These are phyloP conservation scores for Macaria liturata DNA, from an alignment of 2,888 invertebrate species.

Conservation along the genomic window DNA sequence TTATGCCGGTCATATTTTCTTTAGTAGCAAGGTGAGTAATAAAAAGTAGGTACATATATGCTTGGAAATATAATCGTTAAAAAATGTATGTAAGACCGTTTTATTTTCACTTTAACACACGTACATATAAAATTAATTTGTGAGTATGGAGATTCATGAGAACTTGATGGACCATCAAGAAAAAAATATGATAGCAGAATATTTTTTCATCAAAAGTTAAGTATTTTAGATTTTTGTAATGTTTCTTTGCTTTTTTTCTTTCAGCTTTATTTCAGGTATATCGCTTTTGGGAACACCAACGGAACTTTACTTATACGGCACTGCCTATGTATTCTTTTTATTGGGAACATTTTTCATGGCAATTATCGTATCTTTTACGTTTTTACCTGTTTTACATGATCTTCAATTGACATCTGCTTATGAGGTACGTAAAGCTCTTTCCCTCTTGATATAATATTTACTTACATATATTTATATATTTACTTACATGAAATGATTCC, in stretches of 20 bases:
- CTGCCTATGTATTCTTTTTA: constrained; percentile 86
- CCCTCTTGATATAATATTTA: too few relatives aligned
- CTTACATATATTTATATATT: too few relatives aligned
- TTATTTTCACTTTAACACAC: too few relatives aligned
- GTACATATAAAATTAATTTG: too few relatives aligned
- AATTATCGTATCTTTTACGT: constrained; percentile 83
- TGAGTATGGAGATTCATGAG: too few relatives aligned
- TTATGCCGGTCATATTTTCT: constrained; percentile 91
- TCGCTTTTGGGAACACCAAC: constrained; percentile 90
- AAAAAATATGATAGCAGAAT: too few relatives aligned
- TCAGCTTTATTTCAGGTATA: constrained; percentile 89
- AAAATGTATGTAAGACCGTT: too few relatives aligned
- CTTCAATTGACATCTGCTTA: constrained; percentile 89
- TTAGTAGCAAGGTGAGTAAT: constrained; percentile 88
- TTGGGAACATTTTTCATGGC: constrained; percentile 85
- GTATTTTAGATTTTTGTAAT: neutral
- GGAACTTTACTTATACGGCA: constrained; percentile 90
- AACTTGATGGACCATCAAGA: too few relatives aligned
- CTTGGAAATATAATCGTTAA: too few relatives aligned
- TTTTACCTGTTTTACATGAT: constrained; percentile 88
- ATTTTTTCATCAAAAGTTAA: neutral
- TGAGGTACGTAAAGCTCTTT: constrained; percentile 76
- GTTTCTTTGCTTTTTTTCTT: neutral
- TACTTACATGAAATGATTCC: too few relatives aligned
- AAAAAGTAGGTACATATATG: too few relatives aligned